phyloP scores from a whole-genome alignment of 2,797 vertebrate genomes.

The Sebastes umbrosus region DNA sequence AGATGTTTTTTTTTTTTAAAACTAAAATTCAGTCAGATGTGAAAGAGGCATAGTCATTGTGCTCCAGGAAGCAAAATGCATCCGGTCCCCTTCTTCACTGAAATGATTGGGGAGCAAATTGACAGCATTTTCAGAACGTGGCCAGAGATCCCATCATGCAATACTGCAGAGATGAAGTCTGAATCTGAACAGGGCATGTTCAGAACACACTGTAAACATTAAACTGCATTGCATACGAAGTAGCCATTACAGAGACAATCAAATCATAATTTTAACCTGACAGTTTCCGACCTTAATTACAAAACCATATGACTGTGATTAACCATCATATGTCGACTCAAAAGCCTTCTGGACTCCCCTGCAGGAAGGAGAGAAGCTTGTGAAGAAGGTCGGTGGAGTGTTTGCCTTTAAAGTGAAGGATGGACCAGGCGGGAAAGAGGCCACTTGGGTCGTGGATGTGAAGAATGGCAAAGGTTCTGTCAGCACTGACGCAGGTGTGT shows the following conservation, averaged over 20 bases:
- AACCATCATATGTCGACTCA: neutral
- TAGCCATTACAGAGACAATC: neutral
- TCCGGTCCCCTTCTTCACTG: neutral
- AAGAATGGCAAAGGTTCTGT: slow-evolving; percentile 95
- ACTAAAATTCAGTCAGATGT: neutral
- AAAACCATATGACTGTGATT: neutral
- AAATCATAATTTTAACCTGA: neutral
- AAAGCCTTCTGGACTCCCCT: slow-evolving; percentile 9
- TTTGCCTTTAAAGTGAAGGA: slow-evolving; percentile 95
- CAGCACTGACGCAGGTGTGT: slow-evolving; percentile 86
- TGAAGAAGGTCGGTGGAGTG: slow-evolving; percentile 93
- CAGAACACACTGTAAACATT: neutral
- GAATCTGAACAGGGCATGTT: neutral
- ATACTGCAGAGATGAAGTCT: neutral
- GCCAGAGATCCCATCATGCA: neutral
- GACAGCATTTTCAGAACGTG: neutral
- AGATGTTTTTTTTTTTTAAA: neutral
- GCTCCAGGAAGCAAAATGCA: neutral
- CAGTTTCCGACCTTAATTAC: neutral
- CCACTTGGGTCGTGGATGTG: slow-evolving; percentile 94
- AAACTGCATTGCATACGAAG: neutral
- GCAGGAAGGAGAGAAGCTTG: slow-evolving; percentile 91
- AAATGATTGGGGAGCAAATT: neutral
- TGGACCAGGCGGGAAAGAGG: slow-evolving; percentile 90
- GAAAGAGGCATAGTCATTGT: neutral